Conservation (phyloP, 2,888 invertebrate species). For the Axea sp. region DNA sequence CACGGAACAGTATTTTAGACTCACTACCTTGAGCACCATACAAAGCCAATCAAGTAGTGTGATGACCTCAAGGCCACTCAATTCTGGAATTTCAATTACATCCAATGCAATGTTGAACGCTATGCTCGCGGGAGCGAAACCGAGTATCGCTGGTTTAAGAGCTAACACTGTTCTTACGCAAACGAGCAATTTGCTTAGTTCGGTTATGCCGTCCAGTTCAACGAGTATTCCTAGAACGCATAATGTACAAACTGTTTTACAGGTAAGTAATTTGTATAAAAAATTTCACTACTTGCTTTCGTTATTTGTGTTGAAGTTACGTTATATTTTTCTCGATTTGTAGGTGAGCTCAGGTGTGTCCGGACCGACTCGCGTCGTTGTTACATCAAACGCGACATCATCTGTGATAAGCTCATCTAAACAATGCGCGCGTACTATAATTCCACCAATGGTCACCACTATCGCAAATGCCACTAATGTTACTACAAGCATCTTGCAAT, state of each 20-base stretch:
- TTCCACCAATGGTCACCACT: constrained; percentile 69
- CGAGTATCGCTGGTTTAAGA: constrained; percentile 72
- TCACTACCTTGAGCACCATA: constrained; percentile 75
- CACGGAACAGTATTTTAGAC: constrained; percentile 69
- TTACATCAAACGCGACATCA: constrained; percentile 64
- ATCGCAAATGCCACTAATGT: constrained; percentile 70
- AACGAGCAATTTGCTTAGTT: constrained; percentile 73
- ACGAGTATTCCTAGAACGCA: constrained; percentile 69
- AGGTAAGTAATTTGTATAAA: constrained; percentile 48
- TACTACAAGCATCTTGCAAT: constrained; percentile 76
- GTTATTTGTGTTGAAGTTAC: not conserved
- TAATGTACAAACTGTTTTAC: constrained; percentile 73
- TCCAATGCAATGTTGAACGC: constrained; percentile 78
- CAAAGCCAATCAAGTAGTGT: constrained; percentile 71
- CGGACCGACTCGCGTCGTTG: constrained; percentile 66
- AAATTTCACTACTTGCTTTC: too few species aligned
- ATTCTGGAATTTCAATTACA: constrained; percentile 72
- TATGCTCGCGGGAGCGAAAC: constrained; percentile 75
- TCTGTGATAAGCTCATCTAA: constrained; percentile 65
- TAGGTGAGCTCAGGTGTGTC: constrained; percentile 50
- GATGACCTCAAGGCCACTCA: constrained; percentile 63
- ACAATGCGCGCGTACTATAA: constrained; percentile 71
- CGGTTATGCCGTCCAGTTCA: constrained; percentile 71
- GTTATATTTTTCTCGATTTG: not conserved
- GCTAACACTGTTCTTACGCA: constrained; percentile 73